Percentiles rank a stretch among this genome's conserved stretches.
Evolutionary conservation across 2,888 invertebrate genomes (phyloP).

Genomic region (Lumbricus terrestris): DNA sequence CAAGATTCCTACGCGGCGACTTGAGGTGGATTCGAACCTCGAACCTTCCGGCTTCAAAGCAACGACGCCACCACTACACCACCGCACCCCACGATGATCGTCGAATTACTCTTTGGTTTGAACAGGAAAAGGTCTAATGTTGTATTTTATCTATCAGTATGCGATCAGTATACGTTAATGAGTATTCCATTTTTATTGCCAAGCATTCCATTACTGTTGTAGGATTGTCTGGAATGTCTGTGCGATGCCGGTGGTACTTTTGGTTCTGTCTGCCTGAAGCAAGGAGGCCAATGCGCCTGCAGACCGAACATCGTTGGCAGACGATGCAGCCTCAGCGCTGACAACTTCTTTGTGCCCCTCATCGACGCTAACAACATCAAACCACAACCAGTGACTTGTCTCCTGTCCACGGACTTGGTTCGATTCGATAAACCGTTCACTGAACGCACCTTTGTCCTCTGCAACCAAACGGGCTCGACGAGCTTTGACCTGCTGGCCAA

Average conservation of each 20-base stretch:
- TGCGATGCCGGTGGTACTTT: constrained; percentile 38
- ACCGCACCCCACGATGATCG: no score
- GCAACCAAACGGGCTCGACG: background rate
- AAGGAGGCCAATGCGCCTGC: constrained; percentile 36
- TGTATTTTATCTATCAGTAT: no score
- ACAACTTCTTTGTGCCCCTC: constrained; percentile 30
- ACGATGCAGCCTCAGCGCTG: constrained; percentile 27
- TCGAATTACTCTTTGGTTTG: no score
- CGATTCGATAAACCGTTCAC: constrained; percentile 28
- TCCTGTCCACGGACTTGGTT: constrained; percentile 26
- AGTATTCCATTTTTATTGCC: background rate
- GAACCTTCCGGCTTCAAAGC: no score
- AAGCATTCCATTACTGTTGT: background rate
- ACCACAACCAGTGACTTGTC: constrained; percentile 32
- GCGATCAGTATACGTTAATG: no score
- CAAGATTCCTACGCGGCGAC: no score
- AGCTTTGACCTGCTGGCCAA: background rate
- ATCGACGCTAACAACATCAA: constrained; percentile 33
- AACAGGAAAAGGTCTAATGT: no score
- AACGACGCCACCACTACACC: no score
- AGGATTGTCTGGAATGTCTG: constrained; percentile 38
- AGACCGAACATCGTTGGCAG: constrained; percentile 27
- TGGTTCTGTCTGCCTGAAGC: constrained; percentile 31
- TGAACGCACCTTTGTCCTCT: constrained; percentile 22
- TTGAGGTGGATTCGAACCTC: no score